A percentile compares a stretch with the other conserved stretches of the same genome.
These are phyloP conservation scores for Choloepus hoffmanni DNA, from an alignment of 2,113 vertebrate genomes.

Conservation along the genomic window DNA sequence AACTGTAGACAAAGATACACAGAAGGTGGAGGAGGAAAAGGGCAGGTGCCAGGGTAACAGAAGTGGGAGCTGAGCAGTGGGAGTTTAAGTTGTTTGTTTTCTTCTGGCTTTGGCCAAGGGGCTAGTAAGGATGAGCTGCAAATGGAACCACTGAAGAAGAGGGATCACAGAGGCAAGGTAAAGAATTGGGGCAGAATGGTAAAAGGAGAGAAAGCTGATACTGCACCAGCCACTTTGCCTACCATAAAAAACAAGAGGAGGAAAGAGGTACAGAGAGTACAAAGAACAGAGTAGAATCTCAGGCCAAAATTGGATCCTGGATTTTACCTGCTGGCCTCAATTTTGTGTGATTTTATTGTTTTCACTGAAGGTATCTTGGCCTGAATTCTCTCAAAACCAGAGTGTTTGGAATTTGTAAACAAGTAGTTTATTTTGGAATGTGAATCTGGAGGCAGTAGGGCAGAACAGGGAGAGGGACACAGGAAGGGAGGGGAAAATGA, in stretches of 20 bases:
- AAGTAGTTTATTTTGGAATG: background rate
- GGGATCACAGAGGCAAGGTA: background rate
- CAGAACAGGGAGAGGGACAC: background rate
- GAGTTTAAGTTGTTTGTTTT: background rate
- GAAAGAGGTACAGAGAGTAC: background rate
- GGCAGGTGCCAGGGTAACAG: background rate
- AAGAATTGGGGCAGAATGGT: background rate
- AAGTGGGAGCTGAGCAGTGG: no score
- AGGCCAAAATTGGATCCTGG: background rate
- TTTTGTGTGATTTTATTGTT: background rate
- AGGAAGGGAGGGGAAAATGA: background rate
- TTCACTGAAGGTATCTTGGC: background rate
- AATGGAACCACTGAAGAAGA: background rate
- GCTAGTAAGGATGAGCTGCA: background rate
- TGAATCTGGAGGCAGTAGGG: background rate
- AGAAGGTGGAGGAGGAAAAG: background rate
- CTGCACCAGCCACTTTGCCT: background rate
- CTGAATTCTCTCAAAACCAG: background rate
- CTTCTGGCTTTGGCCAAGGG: background rate
- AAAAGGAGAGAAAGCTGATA: background rate
- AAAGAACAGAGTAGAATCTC: background rate
- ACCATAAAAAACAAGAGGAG: background rate
- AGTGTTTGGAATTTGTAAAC: background rate
- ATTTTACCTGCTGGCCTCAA: background rate
- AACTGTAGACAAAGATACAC: background rate